phyloP scores from a whole-genome alignment of 2,888 invertebrate genomes.

The Trichopoda pennipes region DNA sequence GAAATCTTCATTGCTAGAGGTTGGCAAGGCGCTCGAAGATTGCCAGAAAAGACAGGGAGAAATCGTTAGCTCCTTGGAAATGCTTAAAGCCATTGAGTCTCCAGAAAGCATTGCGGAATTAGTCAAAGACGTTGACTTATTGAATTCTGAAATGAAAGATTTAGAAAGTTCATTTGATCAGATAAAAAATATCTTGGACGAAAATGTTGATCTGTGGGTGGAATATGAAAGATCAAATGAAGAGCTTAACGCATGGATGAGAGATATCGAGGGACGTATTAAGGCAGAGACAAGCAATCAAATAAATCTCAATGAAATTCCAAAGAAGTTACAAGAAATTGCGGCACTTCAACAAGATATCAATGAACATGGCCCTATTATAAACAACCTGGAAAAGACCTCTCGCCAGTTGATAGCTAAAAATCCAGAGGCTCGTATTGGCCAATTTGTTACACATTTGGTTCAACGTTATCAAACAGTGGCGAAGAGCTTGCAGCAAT shows the following conservation, averaged over 20 bases:
- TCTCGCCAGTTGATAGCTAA: conserved; percentile 88
- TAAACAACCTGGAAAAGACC: conserved; percentile 85
- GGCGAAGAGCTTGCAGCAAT: conserved; percentile 86
- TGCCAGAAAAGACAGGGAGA: conserved; percentile 86
- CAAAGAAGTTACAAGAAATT: conserved; percentile 86
- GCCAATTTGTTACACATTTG: conserved; percentile 90
- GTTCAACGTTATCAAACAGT: conserved; percentile 88
- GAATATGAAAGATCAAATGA: conserved; percentile 90
- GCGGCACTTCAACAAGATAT: conserved; percentile 85
- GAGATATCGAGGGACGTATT: conserved; percentile 89
- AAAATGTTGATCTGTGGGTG: conserved; percentile 89
- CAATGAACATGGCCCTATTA: conserved; percentile 84
- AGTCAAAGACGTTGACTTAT: conserved; percentile 86
- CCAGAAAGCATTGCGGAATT: conserved; percentile 86
- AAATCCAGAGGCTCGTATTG: conserved; percentile 91
- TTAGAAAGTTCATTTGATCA: conserved; percentile 86
- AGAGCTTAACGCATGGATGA: conserved; percentile 88
- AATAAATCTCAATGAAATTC: conserved; percentile 86
- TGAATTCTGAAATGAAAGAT: conserved; percentile 87
- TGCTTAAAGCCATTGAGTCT: conserved; percentile 88
- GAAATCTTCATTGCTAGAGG: conserved; percentile 88
- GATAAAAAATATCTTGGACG: conserved; percentile 85
- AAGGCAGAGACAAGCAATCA: conserved; percentile 88
- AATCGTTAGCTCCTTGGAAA: conserved; percentile 86
- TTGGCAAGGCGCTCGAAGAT: conserved; percentile 87